These are phyloP conservation scores for Phrynocephalus guinanensis DNA, from an alignment of 2,797 vertebrate species.

Conservation along the genomic window DNA sequence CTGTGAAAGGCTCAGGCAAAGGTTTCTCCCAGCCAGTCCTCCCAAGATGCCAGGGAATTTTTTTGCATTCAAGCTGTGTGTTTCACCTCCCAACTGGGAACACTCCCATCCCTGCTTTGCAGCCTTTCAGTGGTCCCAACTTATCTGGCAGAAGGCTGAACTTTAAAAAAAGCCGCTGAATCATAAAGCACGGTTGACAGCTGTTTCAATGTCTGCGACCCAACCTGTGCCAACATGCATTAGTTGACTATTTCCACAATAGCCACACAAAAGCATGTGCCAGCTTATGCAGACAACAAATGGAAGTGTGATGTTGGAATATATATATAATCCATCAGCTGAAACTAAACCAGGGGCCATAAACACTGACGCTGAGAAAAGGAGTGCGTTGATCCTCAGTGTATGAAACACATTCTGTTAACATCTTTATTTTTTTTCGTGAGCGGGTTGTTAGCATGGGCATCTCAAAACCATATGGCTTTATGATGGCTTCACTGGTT, in stretches of 20 bases:
- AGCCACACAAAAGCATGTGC: conserved; percentile 37
- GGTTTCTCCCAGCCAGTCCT: not conserved
- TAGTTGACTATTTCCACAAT: conserved; percentile 34
- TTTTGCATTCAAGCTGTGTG: not conserved
- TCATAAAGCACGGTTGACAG: conserved; percentile 76
- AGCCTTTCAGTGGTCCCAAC: not conserved
- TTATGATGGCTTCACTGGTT: not conserved
- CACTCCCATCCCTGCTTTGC: conserved; percentile 1
- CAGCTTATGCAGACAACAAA: conserved; percentile 66
- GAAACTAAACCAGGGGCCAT: conserved; percentile 66
- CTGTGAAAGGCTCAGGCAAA: conserved; percentile 6
- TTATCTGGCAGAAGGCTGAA: not conserved
- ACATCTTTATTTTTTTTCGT: conserved; percentile 54
- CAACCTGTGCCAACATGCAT: conserved; percentile 59
- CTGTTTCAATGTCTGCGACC: conserved; percentile 70
- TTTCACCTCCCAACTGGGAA: not conserved
- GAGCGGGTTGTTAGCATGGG: not conserved
- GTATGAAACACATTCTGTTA: conserved; percentile 48
- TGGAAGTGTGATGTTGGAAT: conserved; percentile 66
- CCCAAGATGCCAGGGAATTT: not conserved
- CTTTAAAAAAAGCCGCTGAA: conserved; percentile 23
- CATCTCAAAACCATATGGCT: not conserved
- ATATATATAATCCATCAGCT: conserved; percentile 57
- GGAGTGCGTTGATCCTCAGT: conserved; percentile 70
- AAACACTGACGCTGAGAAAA: conserved; percentile 61